A percentile compares a stretch with the other conserved stretches of the same genome.
Conservation (phyloP, 2,113 vertebrate species). For the Eudyptes chrysolophus region DNA sequence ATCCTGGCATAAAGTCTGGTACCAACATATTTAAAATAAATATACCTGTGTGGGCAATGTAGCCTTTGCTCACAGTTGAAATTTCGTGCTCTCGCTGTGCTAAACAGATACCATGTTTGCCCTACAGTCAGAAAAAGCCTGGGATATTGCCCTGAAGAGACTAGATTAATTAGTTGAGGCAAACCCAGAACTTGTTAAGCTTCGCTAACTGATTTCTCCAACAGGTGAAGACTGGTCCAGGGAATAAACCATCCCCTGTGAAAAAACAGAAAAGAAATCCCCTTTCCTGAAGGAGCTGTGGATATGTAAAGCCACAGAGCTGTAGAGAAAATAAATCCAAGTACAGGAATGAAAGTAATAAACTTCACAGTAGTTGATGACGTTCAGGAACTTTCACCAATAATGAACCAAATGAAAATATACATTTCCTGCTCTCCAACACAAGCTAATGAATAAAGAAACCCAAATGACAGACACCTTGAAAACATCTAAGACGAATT, state of each 20-base stretch:
- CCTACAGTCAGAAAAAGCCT: neutral
- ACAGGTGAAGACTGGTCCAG: neutral
- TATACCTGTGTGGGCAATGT: neutral
- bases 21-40: neutral
- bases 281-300: neutral
- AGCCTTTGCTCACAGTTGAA: neutral
- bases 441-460: neutral
- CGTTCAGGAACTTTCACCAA: neutral
- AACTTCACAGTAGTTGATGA: neutral
- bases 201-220: neutral
- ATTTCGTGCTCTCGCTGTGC: neutral
- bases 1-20: neutral
- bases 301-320: neutral
- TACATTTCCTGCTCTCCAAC: neutral
- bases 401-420: neutral
- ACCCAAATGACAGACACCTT: constrained; percentile 8
- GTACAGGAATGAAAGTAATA: neutral
- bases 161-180: neutral
- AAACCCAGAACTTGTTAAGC: neutral
- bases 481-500: constrained; percentile 33
- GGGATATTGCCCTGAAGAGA: neutral
- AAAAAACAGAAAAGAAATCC: neutral
- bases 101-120: neutral
- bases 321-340: neutral
- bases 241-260: neutral